Evolutionary conservation across 2,888 invertebrate species (phyloP), one percentile per base, ranked within the genome.

Genomic region (Trachelus iudaicus): DNA sequence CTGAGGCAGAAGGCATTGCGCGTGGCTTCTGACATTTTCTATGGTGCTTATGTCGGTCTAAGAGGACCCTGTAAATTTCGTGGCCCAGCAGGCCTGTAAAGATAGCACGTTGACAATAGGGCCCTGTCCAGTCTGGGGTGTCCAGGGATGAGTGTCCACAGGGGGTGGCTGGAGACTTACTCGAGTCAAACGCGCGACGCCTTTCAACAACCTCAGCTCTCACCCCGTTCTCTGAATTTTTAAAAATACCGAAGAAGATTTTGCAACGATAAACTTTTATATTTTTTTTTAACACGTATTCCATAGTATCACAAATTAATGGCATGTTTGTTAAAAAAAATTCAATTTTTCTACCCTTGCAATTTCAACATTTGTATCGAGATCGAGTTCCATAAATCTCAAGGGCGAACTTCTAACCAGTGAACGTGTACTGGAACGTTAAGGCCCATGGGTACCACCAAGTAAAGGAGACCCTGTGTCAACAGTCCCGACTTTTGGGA

Each of bases 51-150:
- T 81, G 86, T 87, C 83, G 84, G 76, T 85, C 86, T 83, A 84
- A 85, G 82, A 85, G 84, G 79, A 80, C 79, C 81, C 82, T 82
- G 87, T 88, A 88, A 89, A 88, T 89, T 88, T 87, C 83, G 83
- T 80, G 81, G 84, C 87, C 73, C 88, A 88, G 86, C 88, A 83
- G 89, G 88, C 79, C 83, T 83, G 82, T 85, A 82, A 85, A 87
- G 78, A 79, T 79, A 77, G 71, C 80, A n/a, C 35, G 77, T 40
- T 77, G 80, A 83, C 81, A 83, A 84, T 56, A 83, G 80, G 82
- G 76, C 37, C 76, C 77, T 75, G 76, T 82, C 81, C 80, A 82
- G 79, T 79, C 77, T 81, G 81, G 82, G 81, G 80, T 80, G 80
- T 56, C 15, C 23, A 56, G 40, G 40, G 40, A 15, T 23, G 40